phyloP scores from a whole-genome alignment of 2,113 vertebrate genomes.

The Silurus meridionalis region DNA sequence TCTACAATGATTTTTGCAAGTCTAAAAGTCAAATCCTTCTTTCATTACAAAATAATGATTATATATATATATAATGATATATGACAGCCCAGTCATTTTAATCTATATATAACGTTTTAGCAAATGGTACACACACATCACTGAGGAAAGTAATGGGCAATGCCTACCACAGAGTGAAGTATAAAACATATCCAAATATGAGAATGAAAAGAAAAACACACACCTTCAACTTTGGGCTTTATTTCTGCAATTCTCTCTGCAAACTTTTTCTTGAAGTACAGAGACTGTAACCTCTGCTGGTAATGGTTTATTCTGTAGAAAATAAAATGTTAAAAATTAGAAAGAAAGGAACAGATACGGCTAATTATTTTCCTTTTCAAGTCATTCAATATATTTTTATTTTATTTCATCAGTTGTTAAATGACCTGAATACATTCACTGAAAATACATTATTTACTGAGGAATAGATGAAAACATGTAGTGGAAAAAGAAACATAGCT shows the following conservation, averaged over 20 bases:
- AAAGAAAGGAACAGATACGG: background rate
- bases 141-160: background rate
- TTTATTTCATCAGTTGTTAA: background rate
- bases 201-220: conserved; percentile 1
- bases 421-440: background rate
- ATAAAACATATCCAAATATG: background rate
- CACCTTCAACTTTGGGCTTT: conserved; percentile 98
- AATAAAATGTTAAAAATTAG: conserved; percentile 8
- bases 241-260: conserved; percentile 97
- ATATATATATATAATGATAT: background rate
- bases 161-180: background rate
- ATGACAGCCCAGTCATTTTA: too few relatives aligned
- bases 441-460: background rate
- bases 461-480: background rate
- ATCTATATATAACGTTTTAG: too few relatives aligned
- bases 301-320: conserved; percentile 94
- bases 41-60: background rate
- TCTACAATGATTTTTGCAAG: background rate
- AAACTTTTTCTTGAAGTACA: conserved; percentile 99
- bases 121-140: background rate
- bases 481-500: background rate
- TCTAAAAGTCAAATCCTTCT: background rate
- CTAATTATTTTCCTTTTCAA: background rate
- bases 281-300: conserved; percentile 92
- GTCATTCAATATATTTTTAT: background rate